Conservation (phyloP, 2,888 invertebrate species). For the Leucophenga maculata region DNA sequence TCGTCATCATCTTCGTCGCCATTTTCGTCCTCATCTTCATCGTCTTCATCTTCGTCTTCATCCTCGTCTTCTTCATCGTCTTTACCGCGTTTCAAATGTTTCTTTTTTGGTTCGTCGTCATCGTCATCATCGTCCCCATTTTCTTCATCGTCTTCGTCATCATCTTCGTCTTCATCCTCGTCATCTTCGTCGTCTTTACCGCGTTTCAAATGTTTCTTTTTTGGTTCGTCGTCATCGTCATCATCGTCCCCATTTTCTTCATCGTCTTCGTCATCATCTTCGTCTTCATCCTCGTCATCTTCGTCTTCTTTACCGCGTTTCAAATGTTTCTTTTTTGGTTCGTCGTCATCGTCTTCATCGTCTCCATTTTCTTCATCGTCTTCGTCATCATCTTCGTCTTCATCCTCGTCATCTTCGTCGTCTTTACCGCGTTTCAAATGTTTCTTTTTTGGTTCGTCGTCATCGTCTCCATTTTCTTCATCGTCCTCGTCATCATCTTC, state of each 20-base stretch:
- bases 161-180: slow-evolving; percentile 50
- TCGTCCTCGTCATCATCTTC: slow-evolving; percentile 72
- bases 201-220: no score
- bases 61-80: slow-evolving; percentile 63
- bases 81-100: no score
- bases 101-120: slow-evolving; percentile 51
- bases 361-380: slow-evolving; percentile 73
- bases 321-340: no score
- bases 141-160: slow-evolving; percentile 73
- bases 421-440: no score
- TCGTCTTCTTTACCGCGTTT: slow-evolving; percentile 69
- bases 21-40: slow-evolving; percentile 69
- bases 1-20: slow-evolving; percentile 70
- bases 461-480: slow-evolving; percentile 50
- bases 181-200: slow-evolving; percentile 49
- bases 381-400: slow-evolving; percentile 56
- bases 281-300: slow-evolving; percentile 70
- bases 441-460: no score
- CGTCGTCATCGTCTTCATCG: slow-evolving; percentile 69
- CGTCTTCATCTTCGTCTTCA: slow-evolving; percentile 70
- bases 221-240: slow-evolving; percentile 37
- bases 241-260: slow-evolving; percentile 39
- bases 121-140: slow-evolving; percentile 71
- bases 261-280: slow-evolving; percentile 52
- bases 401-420: slow-evolving; percentile 28